These are phyloP conservation scores for Protonibea diacanthus DNA, from an alignment of 2,797 vertebrate species.

Conservation along the genomic window DNA sequence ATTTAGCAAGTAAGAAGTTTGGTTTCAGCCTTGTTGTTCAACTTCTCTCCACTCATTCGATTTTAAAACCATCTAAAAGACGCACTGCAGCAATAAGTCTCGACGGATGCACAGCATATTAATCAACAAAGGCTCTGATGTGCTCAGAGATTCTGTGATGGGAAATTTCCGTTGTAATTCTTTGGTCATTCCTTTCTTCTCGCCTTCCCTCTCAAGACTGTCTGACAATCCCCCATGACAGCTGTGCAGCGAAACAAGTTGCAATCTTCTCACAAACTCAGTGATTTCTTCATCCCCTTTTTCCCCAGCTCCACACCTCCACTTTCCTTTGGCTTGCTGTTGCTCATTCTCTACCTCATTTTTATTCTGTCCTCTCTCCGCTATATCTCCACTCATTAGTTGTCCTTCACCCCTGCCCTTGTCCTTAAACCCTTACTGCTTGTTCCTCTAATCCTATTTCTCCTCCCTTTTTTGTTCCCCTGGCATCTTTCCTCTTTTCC, in stretches of 20 bases:
- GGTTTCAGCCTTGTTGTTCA: too few relatives aligned
- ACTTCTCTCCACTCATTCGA: constrained; percentile 60
- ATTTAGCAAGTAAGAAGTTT: too few relatives aligned
- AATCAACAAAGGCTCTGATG: constrained; percentile 73
- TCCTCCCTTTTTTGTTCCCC: neutral
- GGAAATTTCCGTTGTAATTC: constrained; percentile 30
- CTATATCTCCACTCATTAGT: neutral
- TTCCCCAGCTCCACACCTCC: neutral
- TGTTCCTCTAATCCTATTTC: constrained; percentile 15
- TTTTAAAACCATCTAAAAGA: constrained; percentile 66
- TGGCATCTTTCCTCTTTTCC: neutral
- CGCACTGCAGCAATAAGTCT: constrained; percentile 48
- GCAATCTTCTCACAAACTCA: constrained; percentile 43
- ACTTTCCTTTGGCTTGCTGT: constrained; percentile 16
- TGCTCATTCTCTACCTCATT: constrained; percentile 32
- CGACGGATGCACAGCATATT: constrained; percentile 47
- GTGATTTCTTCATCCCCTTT: neutral
- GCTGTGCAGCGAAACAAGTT: constrained; percentile 45
- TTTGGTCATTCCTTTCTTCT: constrained; percentile 46
- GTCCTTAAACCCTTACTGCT: constrained; percentile 32
- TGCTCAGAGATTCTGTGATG: constrained; percentile 54
- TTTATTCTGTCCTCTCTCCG: constrained; percentile 27
- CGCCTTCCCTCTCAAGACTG: constrained; percentile 49
- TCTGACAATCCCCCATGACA: constrained; percentile 38
- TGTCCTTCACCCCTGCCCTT: constrained; percentile 50